phyloP scores from a whole-genome alignment of 2,113 vertebrate species.

The Cygnus buccinator region DNA sequence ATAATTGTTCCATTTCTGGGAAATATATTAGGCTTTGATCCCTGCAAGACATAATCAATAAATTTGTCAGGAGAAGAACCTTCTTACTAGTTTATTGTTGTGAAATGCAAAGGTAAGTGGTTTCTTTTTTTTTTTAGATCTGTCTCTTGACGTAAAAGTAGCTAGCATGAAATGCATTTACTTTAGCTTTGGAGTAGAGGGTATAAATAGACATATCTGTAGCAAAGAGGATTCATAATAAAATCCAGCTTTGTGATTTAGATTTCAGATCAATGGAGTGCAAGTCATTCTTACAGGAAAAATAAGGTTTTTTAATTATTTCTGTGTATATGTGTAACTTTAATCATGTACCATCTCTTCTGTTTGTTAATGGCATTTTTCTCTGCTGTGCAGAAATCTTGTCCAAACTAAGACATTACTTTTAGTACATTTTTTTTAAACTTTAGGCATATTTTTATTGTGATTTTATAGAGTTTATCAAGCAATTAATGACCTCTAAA shows the following conservation, averaged over 20 bases:
- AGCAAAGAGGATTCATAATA: background rate
- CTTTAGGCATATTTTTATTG: conserved; percentile 35
- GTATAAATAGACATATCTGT: background rate
- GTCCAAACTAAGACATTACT: conserved; percentile 25
- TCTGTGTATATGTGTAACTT: background rate
- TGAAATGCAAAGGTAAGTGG: background rate
- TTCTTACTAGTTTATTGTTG: background rate
- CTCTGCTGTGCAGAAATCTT: background rate
- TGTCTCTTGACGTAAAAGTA: background rate
- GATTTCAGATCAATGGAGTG: background rate
- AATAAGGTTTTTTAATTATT: background rate
- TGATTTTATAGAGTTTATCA: conserved; percentile 73
- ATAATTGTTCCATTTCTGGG: background rate
- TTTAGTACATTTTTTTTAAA: conserved; percentile 31
- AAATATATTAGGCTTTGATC: background rate
- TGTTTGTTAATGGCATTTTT: background rate
- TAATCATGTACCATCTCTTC: background rate
- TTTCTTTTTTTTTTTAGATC: background rate
- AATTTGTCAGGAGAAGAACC: background rate
- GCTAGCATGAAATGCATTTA: background rate
- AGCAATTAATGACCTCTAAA: conserved; percentile 70
- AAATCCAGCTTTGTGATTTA: background rate
- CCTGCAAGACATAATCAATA: background rate
- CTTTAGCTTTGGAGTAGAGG: background rate
- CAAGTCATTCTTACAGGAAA: background rate